Evolutionary conservation across 2,888 invertebrate species (phyloP).

Genomic region (Augiades crinisus): DNA sequence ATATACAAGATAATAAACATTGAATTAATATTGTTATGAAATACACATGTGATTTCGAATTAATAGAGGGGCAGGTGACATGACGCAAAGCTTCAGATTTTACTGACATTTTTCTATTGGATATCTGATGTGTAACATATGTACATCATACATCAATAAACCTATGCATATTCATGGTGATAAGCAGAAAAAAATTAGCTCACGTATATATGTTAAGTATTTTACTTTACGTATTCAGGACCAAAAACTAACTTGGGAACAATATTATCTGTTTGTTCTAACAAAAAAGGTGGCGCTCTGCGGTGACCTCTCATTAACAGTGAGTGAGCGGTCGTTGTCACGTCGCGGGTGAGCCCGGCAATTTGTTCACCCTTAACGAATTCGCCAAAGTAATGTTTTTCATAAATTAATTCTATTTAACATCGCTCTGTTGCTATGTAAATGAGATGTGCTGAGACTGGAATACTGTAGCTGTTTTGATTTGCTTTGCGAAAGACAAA

Average conservation of each 20-base stretch:
- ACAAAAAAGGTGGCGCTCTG: conserved; percentile 38
- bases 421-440: conserved; percentile 48
- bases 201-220: too few species aligned
- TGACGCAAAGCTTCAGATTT: too few species aligned
- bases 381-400: conserved; percentile 60
- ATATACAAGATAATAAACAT: too few species aligned
- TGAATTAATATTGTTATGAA: too few species aligned
- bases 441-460: conserved; percentile 36
- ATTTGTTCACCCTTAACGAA: conserved; percentile 64
- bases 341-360: conserved; percentile 53
- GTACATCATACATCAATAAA: too few species aligned
- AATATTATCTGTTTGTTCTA: conserved; percentile 21
- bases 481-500: conserved; percentile 27
- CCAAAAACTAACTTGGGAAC: conserved; percentile 8
- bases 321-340: conserved; percentile 63
- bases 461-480: conserved; percentile 23
- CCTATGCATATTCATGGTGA: too few species aligned
- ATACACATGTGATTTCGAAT: too few species aligned
- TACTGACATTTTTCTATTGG: too few species aligned
- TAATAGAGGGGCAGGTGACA: too few species aligned
- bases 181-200: too few species aligned
- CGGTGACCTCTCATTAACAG: conserved; percentile 63
- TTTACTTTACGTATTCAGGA: conserved; percentile 5
- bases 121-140: too few species aligned
- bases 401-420: conserved; percentile 63